phyloP scores from a whole-genome alignment of 2,888 invertebrate species.

The Venustoraphidia nigricollis region DNA sequence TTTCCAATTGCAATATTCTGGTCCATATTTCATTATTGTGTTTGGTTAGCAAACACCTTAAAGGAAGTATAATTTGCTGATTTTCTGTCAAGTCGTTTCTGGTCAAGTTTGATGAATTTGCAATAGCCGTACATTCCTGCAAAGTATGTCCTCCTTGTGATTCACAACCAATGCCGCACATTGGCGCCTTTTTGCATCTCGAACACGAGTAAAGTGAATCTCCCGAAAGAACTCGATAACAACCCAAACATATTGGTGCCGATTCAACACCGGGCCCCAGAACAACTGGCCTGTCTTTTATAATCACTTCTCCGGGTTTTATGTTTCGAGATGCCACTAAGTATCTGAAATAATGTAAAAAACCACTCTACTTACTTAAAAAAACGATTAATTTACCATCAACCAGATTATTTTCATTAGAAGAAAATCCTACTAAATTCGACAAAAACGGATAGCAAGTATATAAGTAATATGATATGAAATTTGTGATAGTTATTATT shows the following conservation, averaged over 20 bases:
- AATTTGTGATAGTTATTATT: neutral
- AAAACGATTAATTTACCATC: neutral
- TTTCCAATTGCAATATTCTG: conserved; percentile 22
- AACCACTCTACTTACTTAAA: neutral
- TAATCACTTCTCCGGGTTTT: conserved; percentile 35
- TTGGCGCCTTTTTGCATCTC: conserved; percentile 16
- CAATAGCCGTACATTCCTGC: conserved; percentile 15
- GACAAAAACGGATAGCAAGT: too few species aligned
- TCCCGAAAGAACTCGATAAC: conserved; percentile 38
- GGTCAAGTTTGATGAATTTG: conserved; percentile 6
- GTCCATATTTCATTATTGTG: conserved; percentile 18
- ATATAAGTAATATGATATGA: too few species aligned
- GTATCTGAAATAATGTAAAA: conserved; percentile 24
- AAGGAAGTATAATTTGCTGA: conserved; percentile 15
- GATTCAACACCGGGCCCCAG: conserved; percentile 43
- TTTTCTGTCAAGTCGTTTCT: conserved; percentile 11
- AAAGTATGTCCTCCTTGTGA: conserved; percentile 6
- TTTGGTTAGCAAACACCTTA: conserved; percentile 15
- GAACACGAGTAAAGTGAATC: conserved; percentile 10
- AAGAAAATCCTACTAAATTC: too few species aligned
- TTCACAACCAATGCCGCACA: conserved; percentile 13
- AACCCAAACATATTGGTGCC: conserved; percentile 52
- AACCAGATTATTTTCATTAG: too few species aligned
- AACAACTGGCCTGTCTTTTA: conserved; percentile 41
- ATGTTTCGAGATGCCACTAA: conserved; percentile 42